A percentile compares a stretch with the other conserved stretches of the same genome.
These are phyloP conservation scores for Augochlorella aurata DNA, from an alignment of 2,888 invertebrate species.

Conservation along the genomic window DNA sequence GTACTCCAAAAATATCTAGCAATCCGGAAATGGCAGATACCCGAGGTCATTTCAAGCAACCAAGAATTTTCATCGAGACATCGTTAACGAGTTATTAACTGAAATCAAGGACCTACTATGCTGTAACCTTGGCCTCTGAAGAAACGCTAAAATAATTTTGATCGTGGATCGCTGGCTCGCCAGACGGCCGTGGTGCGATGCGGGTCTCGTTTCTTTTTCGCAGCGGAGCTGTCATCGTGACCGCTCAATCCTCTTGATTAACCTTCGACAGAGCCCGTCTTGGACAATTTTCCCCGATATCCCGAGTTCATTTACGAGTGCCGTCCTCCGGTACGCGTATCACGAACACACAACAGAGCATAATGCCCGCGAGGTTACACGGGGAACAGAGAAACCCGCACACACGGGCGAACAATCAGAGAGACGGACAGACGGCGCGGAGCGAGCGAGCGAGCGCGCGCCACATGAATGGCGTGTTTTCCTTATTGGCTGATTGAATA, in stretches of 20 bases:
- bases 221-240: constrained; percentile 32
- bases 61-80: too few species aligned
- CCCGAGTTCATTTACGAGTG: constrained; percentile 39
- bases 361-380: not conserved
- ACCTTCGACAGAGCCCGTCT: constrained; percentile 50
- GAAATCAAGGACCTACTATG: too few species aligned
- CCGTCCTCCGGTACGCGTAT: constrained; percentile 44
- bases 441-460: not conserved
- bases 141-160: too few species aligned
- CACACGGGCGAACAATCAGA: not conserved
- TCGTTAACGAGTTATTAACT: too few species aligned
- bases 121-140: too few species aligned
- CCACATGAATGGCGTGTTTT: constrained; percentile 68
- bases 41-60: too few species aligned
- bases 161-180: too few species aligned
- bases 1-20: too few species aligned
- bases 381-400: not conserved
- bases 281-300: constrained; percentile 55
- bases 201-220: constrained; percentile 29
- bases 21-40: too few species aligned
- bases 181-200: too few species aligned
- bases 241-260: constrained; percentile 49
- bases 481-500: constrained; percentile 72
- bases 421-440: constrained; percentile 8
- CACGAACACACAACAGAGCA: constrained; percentile 33